Conservation (phyloP, 2,797 vertebrate genomes). For the Cossypha dichroa region DNA sequence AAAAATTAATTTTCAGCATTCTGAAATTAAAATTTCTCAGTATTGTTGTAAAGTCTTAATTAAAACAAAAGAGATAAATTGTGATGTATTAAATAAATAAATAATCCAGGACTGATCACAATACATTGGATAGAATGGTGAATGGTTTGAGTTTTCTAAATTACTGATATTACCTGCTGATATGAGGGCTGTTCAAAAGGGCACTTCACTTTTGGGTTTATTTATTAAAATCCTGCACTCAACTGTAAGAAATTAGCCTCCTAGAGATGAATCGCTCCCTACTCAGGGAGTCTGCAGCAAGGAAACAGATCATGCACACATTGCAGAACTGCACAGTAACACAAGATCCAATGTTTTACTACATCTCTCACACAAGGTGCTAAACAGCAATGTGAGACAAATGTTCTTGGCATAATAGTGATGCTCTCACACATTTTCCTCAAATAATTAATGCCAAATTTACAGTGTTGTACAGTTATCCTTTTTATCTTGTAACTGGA, state of each 20-base stretch:
- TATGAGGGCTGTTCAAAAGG: conserved; percentile 80
- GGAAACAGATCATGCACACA: conserved; percentile 5
- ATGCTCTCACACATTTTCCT: background rate
- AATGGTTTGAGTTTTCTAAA: conserved; percentile 76
- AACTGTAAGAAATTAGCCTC: conserved; percentile 81
- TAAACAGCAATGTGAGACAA: background rate
- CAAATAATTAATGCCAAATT: background rate
- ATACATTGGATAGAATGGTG: conserved; percentile 67
- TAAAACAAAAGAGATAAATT: conserved; percentile 74
- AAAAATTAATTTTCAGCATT: conserved; percentile 35
- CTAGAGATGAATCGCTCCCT: conserved; percentile 79
- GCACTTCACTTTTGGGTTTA: conserved; percentile 83
- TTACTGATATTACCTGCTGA: conserved; percentile 81
- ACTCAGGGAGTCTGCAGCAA: conserved; percentile 58
- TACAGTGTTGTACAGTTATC: background rate
- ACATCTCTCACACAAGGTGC: background rate
- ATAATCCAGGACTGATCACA: conserved; percentile 69
- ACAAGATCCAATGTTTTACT: conserved; percentile 3
- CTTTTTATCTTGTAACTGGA: conserved; percentile 28
- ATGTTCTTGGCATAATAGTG: background rate
- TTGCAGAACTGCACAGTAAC: conserved; percentile 33
- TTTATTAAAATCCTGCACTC: conserved; percentile 83
- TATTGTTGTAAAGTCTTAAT: conserved; percentile 68
- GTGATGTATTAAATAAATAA: conserved; percentile 50
- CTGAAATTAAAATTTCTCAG: conserved; percentile 63